These are phyloP conservation scores for Chrysopilus asiliformis DNA, from an alignment of 2,888 invertebrate genomes.

Conservation along the genomic window DNA sequence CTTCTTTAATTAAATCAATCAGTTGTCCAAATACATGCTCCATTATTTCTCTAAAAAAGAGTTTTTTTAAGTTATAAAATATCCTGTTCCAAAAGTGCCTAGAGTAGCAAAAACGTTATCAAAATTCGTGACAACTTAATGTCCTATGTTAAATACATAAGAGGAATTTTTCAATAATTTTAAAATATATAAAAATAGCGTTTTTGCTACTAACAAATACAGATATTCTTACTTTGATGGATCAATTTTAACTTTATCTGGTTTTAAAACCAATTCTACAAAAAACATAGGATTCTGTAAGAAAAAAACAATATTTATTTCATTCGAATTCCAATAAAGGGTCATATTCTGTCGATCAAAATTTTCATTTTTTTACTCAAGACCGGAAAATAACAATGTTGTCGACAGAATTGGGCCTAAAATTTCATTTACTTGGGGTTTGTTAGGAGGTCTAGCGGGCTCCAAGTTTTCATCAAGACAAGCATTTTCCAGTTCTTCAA, in stretches of 20 bases:
- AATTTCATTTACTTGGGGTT: constrained; percentile 38
- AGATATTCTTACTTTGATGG: constrained; percentile 35
- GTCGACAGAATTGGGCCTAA: neutral
- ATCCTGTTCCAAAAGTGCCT: too few species aligned
- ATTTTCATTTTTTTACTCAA: too few species aligned
- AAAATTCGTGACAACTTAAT: too few species aligned
- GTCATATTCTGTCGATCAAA: too few species aligned
- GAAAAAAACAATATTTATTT: constrained; percentile 5
- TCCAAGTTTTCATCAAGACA: constrained; percentile 42
- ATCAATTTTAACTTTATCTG: constrained; percentile 43
- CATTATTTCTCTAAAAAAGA: constrained; percentile 36
- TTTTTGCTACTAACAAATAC: too few species aligned
- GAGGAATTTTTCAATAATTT: constrained; percentile 18
- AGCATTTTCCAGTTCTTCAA: constrained; percentile 30
- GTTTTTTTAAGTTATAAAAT: neutral
- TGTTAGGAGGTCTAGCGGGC: constrained; percentile 31
- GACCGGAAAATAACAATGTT: neutral
- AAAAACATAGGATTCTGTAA: constrained; percentile 29
- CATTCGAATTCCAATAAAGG: neutral
- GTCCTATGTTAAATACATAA: neutral
- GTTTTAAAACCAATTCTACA: constrained; percentile 45
- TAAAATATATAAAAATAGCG: constrained; percentile 19
- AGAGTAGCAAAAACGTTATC: too few species aligned
- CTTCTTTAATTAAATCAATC: constrained; percentile 51
- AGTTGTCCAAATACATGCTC: constrained; percentile 46